Evolutionary conservation across 2,888 invertebrate species (phyloP), one percentile per base, ranked within the genome.

Genomic region (Muschampia plurimacula): DNA sequence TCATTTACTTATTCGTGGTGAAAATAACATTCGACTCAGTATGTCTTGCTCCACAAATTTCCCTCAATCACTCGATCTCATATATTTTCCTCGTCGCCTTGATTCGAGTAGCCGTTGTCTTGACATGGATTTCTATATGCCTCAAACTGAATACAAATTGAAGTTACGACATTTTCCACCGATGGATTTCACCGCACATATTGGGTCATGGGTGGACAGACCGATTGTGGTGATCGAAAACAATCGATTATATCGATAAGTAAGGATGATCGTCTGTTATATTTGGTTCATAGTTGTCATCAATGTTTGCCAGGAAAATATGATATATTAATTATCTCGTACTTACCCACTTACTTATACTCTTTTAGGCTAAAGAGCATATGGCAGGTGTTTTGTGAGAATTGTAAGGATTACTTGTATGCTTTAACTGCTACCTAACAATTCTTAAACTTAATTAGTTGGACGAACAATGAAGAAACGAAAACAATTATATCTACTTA

Each of bases 401-500:
- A 44, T 12, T 3, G 44, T 44, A 10, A 44, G 10, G 44, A 44
- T 44, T 1, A 44, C 52, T 22, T 22, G 22, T 22, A 22, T 22
- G 22, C n/a, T 52, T 15, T 52, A 52, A 52, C 44, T 44, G 9
- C 2, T 9, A 6, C 7, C 39, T 39, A 39, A 7, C 39, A 2
- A 39, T 39, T 39, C 39, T 39, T 39, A 4, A 39, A 39, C 39
- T 39, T 39, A 39, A 39, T 22, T 22, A 39, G 4, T 44, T 8
- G 9, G 9, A 49, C n/a, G n/a, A 49, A 44, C 12, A 2, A 13
- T 52, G 8, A 52, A 8, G 8, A 52, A 15, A 15, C 8, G 15
- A 15, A 15, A 15, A 60, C n/a, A 32, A 15, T 1, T 4, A 77
- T 86, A 97, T 22, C 22, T 22, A 22, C 99, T 98, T 96, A 99